Evolutionary conservation across 2,113 vertebrate species (phyloP).

Genomic region (Zosterops pallidus): DNA sequence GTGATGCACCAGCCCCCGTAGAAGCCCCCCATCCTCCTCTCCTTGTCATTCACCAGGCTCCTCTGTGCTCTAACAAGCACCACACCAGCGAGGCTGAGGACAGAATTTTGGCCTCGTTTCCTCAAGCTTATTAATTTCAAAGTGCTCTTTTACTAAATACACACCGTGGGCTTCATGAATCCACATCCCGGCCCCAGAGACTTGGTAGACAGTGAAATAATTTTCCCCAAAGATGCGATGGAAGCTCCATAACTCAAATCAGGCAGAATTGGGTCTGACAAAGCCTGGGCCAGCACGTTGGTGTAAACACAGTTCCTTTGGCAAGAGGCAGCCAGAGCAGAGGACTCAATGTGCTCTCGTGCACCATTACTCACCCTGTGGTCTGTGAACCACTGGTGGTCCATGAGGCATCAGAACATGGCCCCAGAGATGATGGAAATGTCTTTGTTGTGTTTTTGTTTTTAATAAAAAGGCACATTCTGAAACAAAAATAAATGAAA

Average conservation of each 20-base stretch:
- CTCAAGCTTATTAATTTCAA: constrained; percentile 50
- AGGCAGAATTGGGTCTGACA: constrained; percentile 2
- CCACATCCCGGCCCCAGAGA: background rate
- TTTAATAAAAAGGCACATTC: background rate
- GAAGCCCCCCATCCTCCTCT: background rate
- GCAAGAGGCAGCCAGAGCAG: background rate
- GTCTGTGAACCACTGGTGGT: constrained; percentile 42
- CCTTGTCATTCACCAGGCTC: background rate
- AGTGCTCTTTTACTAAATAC: constrained; percentile 31
- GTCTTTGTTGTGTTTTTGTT: background rate
- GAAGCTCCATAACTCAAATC: constrained; percentile 34
- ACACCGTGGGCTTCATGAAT: background rate
- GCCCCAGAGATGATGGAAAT: background rate
- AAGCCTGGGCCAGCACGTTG: background rate
- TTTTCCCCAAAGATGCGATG: background rate
- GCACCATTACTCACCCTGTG: constrained; percentile 38
- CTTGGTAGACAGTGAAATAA: constrained; percentile 38
- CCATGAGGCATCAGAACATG: background rate
- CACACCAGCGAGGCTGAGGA: background rate
- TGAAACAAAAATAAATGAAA: constrained; percentile 6
- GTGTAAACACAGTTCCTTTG: constrained; percentile 5
- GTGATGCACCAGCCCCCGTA: background rate
- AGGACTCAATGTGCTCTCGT: background rate
- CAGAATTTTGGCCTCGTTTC: constrained; percentile 39
- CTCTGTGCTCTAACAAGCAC: background rate